phyloP scores from a whole-genome alignment of 2,113 vertebrate species.

The Monarcha castaneiventris region DNA sequence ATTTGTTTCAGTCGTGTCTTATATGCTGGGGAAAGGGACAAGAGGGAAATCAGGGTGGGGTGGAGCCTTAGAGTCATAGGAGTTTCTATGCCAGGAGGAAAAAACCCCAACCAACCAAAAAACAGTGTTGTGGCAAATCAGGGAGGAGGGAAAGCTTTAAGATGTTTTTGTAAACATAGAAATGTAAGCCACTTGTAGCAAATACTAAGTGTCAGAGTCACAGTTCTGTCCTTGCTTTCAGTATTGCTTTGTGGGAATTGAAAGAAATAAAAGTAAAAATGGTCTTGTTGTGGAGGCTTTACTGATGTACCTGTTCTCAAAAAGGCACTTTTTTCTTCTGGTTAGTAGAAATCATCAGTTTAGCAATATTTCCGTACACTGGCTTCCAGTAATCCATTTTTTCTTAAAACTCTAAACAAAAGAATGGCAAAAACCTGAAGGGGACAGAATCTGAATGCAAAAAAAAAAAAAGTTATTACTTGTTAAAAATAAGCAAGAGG shows the following conservation, averaged over 20 bases:
- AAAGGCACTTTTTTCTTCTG: not conserved
- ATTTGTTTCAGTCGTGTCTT: not conserved
- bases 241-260: not conserved
- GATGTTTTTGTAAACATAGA: not conserved
- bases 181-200: not conserved
- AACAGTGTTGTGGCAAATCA: not conserved
- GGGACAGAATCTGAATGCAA: not conserved
- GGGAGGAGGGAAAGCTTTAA: not conserved
- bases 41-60: not conserved
- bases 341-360: not conserved
- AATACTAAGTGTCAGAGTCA: not conserved
- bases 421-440: not conserved
- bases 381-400: not conserved
- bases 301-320: not conserved
- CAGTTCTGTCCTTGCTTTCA: not conserved
- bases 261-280: not conserved
- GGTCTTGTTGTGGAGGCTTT: not conserved
- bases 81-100: not conserved
- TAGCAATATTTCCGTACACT: not conserved
- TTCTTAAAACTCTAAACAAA: not conserved
- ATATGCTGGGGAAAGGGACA: not conserved
- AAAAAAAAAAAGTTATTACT: not conserved
- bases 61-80: not conserved
- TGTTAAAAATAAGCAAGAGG: not conserved
- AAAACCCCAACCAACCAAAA: rapidly evolving